A percentile compares a stretch with the other conserved stretches of the same genome.
Conservation (phyloP, 2,888 invertebrate species). For the Phytoseiulus persimilis region DNA sequence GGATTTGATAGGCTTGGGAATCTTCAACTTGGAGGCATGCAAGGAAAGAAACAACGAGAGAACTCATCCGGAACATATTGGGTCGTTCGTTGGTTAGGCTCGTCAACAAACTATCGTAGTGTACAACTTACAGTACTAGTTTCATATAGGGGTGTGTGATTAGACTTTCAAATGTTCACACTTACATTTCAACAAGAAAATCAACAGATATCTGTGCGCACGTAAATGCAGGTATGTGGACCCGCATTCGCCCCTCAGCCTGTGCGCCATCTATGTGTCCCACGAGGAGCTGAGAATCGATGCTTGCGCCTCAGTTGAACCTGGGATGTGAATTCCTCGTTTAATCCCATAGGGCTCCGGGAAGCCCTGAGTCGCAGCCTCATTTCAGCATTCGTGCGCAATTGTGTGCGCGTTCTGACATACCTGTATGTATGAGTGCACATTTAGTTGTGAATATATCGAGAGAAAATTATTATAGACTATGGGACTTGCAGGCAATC, state of each 20-base stretch:
- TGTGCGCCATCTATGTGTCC: too few species aligned
- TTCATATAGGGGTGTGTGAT: not conserved
- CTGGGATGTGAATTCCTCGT: too few species aligned
- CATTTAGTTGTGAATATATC: not conserved
- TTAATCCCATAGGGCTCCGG: too few species aligned
- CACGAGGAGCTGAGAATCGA: too few species aligned
- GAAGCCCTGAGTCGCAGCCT: too few species aligned
- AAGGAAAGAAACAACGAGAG: not conserved
- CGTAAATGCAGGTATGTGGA: not conserved
- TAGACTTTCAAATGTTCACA: not conserved
- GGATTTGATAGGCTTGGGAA: not conserved
- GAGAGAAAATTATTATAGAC: not conserved
- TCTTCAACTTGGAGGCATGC: not conserved
- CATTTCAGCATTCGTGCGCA: not conserved
- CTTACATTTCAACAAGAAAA: not conserved
- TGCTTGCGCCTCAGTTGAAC: too few species aligned
- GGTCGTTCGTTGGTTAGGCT: not conserved
- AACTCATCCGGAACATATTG: not conserved
- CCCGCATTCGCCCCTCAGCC: not conserved
- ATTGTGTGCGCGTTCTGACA: not conserved
- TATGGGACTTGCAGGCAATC: constrained; percentile 5
- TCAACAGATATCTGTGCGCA: not conserved
- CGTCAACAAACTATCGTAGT: not conserved
- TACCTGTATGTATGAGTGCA: not conserved
- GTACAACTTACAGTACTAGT: not conserved